These are phyloP conservation scores for Laspeyria flexula DNA, from an alignment of 2,888 invertebrate species.

Conservation along the genomic window DNA sequence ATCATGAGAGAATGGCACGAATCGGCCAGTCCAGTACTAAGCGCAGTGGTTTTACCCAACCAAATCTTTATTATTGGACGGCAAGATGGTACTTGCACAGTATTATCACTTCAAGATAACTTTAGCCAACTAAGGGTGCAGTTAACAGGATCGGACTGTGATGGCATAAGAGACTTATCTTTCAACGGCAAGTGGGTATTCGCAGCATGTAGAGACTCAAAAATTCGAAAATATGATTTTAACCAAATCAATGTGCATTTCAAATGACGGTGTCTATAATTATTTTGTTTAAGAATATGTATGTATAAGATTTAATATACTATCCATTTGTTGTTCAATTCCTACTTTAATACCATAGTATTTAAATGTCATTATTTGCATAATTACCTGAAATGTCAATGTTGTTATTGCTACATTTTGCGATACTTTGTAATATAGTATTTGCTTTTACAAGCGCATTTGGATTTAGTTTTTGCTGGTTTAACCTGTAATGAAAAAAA, in stretches of 20 bases:
- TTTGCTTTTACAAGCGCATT: constrained; percentile 21
- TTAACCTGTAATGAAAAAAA: constrained; percentile 25
- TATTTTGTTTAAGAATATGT: constrained; percentile 27
- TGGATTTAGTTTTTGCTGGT: neutral
- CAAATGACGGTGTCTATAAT: constrained; percentile 61
- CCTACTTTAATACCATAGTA: neutral
- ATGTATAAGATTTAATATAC: constrained; percentile 43
- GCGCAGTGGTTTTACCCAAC: constrained; percentile 75
- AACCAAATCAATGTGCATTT: constrained; percentile 80
- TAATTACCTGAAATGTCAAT: neutral
- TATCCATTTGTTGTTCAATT: constrained; percentile 17
- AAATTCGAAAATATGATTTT: constrained; percentile 87
- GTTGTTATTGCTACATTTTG: neutral
- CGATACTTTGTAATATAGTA: neutral
- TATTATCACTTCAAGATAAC: constrained; percentile 72
- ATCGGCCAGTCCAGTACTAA: constrained; percentile 85
- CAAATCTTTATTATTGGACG: constrained; percentile 85
- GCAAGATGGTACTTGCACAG: constrained; percentile 88
- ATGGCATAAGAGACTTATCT: constrained; percentile 88
- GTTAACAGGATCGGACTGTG: constrained; percentile 90
- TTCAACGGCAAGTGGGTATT: constrained; percentile 87
- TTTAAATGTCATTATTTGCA: neutral
- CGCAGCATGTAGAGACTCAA: constrained; percentile 87
- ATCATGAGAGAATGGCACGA: constrained; percentile 77
- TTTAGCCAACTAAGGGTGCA: constrained; percentile 72